phyloP scores from a whole-genome alignment of 2,797 vertebrate species.

The Furcifer pardalis region DNA sequence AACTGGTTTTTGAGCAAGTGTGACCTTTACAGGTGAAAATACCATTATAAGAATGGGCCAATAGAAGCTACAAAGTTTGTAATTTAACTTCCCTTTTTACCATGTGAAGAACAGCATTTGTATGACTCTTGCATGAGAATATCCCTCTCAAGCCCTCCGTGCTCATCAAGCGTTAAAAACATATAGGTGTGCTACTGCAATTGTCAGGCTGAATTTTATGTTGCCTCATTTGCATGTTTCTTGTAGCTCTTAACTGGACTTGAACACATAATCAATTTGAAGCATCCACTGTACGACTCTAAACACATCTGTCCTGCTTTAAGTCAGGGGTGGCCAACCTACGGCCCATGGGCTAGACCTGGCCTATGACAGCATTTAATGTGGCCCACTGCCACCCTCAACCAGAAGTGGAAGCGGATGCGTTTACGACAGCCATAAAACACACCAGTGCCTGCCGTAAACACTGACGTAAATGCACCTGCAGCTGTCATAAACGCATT shows the following conservation, averaged over 20 bases:
- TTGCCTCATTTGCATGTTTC: neutral
- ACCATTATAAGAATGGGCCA: neutral
- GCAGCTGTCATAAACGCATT: too few species aligned
- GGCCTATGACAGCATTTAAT: too few species aligned
- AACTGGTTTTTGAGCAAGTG: too few species aligned
- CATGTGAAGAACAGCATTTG: neutral
- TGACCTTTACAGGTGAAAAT: neutral
- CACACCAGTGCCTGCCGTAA: too few species aligned
- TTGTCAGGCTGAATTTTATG: neutral
- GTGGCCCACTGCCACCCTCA: too few species aligned
- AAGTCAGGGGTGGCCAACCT: too few species aligned
- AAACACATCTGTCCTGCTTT: neutral
- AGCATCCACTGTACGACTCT: neutral
- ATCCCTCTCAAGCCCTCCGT: neutral
- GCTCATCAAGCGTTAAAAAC: neutral
- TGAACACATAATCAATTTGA: neutral
- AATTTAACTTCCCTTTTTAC: neutral
- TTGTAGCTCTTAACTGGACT: neutral
- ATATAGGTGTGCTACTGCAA: neutral
- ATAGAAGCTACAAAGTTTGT: neutral
- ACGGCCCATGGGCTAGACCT: too few species aligned
- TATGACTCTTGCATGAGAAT: neutral
- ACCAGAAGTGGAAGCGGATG: too few species aligned
- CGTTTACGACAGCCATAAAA: too few species aligned
- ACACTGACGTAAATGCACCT: too few species aligned